Base-by-base conservation (phyloP, 1,140 invertebrate genomes). In the Agrilus planipennis region DNA sequence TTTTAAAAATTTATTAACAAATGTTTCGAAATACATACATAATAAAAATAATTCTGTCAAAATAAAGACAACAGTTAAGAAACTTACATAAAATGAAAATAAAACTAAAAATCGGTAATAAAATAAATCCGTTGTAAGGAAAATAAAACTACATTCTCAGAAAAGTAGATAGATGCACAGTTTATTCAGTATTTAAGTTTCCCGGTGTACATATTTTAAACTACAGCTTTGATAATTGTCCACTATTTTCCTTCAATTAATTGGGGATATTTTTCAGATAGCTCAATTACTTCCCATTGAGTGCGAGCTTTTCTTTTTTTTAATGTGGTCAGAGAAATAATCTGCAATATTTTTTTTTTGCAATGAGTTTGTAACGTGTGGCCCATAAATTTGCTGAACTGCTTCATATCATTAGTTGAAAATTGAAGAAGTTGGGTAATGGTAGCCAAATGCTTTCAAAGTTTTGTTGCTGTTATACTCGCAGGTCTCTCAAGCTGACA, bases 401-500 rank as follows among this genome's bases (percentile, higher is more conserved):
- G 34, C 30, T 42, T 34, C 6, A 42, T 10, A 37, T 42, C 41
- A 11, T 37, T 42, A 11, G 35, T 17, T 1, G 4, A 12, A 36
- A 42, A 42, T 14, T 42, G 41, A 4, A 43, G 41, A 10, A 43
- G 20, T 30, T 43, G 41, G 14, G 23, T 30, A 11, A 43, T 38
- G 7, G 41, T 43, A 5, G 41, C 34, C 3, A 43, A 19, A 17
- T 43, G 41, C 32, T 43, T 43, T 27, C 41, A 6, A 9, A 47
- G 30, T 35, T 20, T 34, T 23, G 46, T 48, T 11, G 46, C 46
- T 2, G 35, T 48, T 42, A 49, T 45, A 27, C 29, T 46, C 20
- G 32, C 16, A 10, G 35, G 25, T 18, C 19, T 27, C 12, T 25
- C 17, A 11, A 31, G 31, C 20, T 23, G 22, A 28, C 39, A 41